Base-by-base conservation (phyloP, 2,888 invertebrate genomes). In the Creontiades dilutus region DNA sequence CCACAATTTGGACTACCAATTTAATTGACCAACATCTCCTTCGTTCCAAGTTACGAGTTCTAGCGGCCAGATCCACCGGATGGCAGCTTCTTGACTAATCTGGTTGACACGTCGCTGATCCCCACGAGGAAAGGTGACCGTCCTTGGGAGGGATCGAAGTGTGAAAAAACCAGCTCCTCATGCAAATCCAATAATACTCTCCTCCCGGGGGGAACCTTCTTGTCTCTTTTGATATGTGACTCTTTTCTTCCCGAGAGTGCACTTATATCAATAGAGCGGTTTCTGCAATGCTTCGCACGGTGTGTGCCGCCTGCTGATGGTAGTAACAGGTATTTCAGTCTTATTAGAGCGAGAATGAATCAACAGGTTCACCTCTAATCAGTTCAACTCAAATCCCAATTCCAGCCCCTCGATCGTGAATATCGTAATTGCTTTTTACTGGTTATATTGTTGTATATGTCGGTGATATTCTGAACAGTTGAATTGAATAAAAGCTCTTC, bases 101-200 rank as follows among this genome's bases (percentile, higher is more conserved):
- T 68, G 27, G 68, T 68, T 68, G 68, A 68, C 68, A 68, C 68
- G 23, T 27, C 68, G 68, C 27, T 68, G 68, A 68, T 68, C 68
- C 68, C 23, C 68, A 19, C 23, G 23, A 13, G 68, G 23, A 68
- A 68, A 68, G 68, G 68, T 68, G 68, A 68, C 68, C 68, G 68
- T 68, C 68, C 68, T 68, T 68, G 68, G 9, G 19, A 27, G 23
- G 68, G 68, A 68, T 68, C 19, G 68, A 68, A 68, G 68, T 68
- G 68, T 68, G 23, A 68, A 68, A 68, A 23, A 68, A 68, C 68
- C 68, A 68, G 68, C 19, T 68, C 68, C 11, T 23, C 68, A 68
- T 68, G 68, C 68, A 68, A 68, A 68, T 68, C 68, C 68, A 68
- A 68, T 68, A 68, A 68, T 68, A 68, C 23, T 23, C 68, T 68